phyloP scores from a whole-genome alignment of 2,797 vertebrate genomes.

The Epinephelus coioides region DNA sequence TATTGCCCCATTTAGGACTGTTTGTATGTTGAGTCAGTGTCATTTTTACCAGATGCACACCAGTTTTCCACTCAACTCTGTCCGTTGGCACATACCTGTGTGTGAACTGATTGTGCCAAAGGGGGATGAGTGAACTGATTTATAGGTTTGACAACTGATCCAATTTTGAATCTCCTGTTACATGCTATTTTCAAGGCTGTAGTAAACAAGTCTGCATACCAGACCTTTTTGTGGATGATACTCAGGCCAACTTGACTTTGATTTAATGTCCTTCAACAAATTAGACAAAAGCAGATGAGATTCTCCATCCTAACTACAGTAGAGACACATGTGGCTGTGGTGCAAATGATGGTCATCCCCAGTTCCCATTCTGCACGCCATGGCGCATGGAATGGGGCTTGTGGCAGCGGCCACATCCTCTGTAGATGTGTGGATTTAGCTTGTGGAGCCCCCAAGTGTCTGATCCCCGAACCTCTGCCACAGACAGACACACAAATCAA shows the following conservation, averaged over 20 bases:
- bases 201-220: constrained; percentile 9
- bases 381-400: constrained; percentile 10
- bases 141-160: background rate
- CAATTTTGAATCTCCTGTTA: background rate
- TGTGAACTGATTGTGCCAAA: background rate
- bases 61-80: background rate
- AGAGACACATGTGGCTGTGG: constrained; percentile 46
- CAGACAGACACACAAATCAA: constrained; percentile 52
- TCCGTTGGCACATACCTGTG: background rate
- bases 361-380: background rate
- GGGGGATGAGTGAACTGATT: background rate
- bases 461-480: constrained; percentile 24
- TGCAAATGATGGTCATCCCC: constrained; percentile 23
- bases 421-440: constrained; percentile 33
- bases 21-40: background rate
- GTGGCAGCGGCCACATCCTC: constrained; percentile 51
- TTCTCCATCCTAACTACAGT: constrained; percentile 1
- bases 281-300: constrained; percentile 20
- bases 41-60: constrained; percentile 1
- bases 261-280: constrained; percentile 14
- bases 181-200: constrained; percentile 20
- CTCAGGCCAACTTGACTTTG: constrained; percentile 11
- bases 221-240: constrained; percentile 1
- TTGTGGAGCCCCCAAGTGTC: constrained; percentile 16
- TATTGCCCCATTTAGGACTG: background rate